phyloP scores from a whole-genome alignment of 2,113 vertebrate species.

The Hippocampus guttulatus region DNA sequence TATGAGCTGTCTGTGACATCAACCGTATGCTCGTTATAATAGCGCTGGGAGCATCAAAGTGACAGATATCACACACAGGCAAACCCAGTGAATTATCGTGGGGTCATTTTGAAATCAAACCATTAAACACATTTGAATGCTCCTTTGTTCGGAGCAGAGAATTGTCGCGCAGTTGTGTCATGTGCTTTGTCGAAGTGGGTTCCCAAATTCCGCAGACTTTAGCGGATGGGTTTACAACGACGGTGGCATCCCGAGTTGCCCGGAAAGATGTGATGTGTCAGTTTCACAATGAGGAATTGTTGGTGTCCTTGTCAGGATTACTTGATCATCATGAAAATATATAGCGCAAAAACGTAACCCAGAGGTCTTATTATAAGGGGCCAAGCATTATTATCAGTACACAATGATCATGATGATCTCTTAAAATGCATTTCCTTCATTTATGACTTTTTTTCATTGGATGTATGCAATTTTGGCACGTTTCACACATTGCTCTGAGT shows the following conservation, averaged over 20 bases:
- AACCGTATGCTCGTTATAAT: constrained; percentile 70
- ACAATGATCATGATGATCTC: too few relatives aligned
- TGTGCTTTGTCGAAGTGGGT: not conserved
- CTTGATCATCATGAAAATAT: too few relatives aligned
- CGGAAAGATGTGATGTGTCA: not conserved
- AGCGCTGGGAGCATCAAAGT: constrained; percentile 63
- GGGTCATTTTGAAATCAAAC: constrained; percentile 51
- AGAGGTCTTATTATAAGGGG: too few relatives aligned
- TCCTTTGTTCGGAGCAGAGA: constrained; percentile 31
- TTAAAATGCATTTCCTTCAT: not conserved
- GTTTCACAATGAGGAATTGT: not conserved
- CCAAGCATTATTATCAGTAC: too few relatives aligned
- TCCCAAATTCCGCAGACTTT: not conserved
- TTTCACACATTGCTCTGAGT: not conserved
- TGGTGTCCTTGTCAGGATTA: not conserved
- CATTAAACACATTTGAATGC: constrained; percentile 47
- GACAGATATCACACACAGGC: constrained; percentile 58
- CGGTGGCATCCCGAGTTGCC: not conserved
- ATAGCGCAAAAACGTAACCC: too few relatives aligned
- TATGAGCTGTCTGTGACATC: constrained; percentile 64
- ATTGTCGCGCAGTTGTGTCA: constrained; percentile 20
- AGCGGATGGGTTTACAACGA: not conserved
- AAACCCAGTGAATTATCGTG: constrained; percentile 46
- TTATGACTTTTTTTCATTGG: not conserved
- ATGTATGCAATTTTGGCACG: not conserved